Base-by-base conservation (phyloP, 2,797 vertebrate species). In the Mastacembelus armatus region DNA sequence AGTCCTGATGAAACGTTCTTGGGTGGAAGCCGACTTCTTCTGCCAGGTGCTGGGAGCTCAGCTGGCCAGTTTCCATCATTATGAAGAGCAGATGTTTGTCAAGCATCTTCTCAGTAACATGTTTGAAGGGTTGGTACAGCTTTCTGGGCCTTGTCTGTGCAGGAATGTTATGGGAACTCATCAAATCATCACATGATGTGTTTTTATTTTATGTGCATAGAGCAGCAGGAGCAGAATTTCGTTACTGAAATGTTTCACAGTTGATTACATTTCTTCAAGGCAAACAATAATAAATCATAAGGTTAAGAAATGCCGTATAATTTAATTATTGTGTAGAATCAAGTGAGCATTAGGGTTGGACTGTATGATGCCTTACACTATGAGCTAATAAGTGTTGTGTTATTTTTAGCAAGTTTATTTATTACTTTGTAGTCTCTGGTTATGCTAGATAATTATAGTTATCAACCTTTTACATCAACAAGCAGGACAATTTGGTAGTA, bases 1-100 rank as follows among this genome's bases (percentile, higher is more conserved):
- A 78, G 91, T 98, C 68, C 77, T 97, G 57, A 95, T 94, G 93
- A 96, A 95, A 83, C 96, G 97, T 80, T 94, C 96, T 1, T 99
- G 98, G 97, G 86, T 91, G 40, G 97, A 98, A 85, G 96, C 97
- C 9, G 96, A 98, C 88, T 91, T 88, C 0, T 95, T 98, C 82
- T 99, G 98, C 86, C 95, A 94, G 84, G 96, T 95, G 77, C 96
- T 98, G 26, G 96, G 96, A 54, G 94, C 95, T 63, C 94, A 98
- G 85, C 94, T 99, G 82, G 95, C 94, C 85, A 97, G 96, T 81
- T 98, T 99, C 86, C 92, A 91, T 73, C 94, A 95, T 85, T 90
- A 95, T 29, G 93, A 95, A 69, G 97, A 98, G 86, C 95, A 98
- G 86, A 80, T 78, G 32, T 98, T 96, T 92, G 91, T 99, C 65